phyloP scores from a whole-genome alignment of 1,140 invertebrate genomes.

The Archivesica marissinica region DNA sequence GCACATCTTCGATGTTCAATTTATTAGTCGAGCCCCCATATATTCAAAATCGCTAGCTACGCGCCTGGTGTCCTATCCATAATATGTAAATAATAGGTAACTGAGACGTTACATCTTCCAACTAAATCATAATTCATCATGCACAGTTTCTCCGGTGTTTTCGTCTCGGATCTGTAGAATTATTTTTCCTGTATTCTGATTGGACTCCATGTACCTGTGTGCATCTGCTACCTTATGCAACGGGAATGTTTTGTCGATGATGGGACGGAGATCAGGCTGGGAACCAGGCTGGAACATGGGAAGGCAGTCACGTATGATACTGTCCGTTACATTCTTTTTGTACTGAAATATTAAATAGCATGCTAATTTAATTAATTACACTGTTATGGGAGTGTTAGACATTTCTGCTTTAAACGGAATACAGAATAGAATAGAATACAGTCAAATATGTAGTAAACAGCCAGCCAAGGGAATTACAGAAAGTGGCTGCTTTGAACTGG shows the following conservation, averaged over 20 bases:
- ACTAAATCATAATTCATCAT: conserved; percentile 52
- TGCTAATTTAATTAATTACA: background rate
- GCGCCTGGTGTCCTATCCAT: no score
- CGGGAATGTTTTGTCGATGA: conserved; percentile 77
- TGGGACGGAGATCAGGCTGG: conserved; percentile 66
- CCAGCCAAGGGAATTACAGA: no score
- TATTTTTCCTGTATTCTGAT: conserved; percentile 81
- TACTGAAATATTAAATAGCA: conserved; percentile 76
- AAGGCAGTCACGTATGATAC: conserved; percentile 69
- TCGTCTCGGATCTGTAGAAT: conserved; percentile 73
- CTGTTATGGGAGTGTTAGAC: no score
- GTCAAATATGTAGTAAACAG: no score
- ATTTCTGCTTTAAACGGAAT: no score
- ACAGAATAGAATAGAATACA: no score
- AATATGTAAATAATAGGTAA: background rate
- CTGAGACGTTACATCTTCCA: background rate
- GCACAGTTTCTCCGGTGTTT: conserved; percentile 35
- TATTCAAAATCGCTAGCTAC: no score
- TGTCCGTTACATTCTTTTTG: conserved; percentile 74
- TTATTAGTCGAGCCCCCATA: no score
- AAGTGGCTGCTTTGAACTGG: no score
- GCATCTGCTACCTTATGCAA: conserved; percentile 77
- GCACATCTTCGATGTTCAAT: no score
- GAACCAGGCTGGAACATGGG: conserved; percentile 73
- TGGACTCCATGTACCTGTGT: conserved; percentile 80